A percentile compares a stretch with the other conserved stretches of the same genome.
Conservation (phyloP, 1,140 invertebrate species). For the Temnothorax nylanderi region DNA sequence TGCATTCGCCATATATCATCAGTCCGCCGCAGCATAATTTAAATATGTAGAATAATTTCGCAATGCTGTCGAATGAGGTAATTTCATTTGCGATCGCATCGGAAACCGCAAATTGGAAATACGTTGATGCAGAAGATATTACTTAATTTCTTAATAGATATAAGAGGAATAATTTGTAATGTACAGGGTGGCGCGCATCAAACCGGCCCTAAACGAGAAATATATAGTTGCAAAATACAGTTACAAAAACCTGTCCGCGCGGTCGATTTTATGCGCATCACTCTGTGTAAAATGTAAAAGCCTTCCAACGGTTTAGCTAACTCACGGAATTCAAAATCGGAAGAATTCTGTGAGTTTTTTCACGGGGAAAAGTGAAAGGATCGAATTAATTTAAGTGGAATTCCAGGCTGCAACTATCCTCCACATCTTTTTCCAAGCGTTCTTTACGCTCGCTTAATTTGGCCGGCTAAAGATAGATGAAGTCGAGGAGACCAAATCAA, state of each 20-base stretch:
- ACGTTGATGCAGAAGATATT: neutral
- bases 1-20: constrained; percentile 57
- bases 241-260: no score
- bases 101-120: constrained; percentile 23
- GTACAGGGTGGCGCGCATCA: no score
- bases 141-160: neutral
- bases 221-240: no score
- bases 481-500: constrained; percentile 60
- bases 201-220: no score
- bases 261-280: no score
- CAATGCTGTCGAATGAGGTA: constrained; percentile 34
- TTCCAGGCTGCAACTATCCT: constrained; percentile 66
- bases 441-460: constrained; percentile 61
- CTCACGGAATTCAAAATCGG: constrained; percentile 4
- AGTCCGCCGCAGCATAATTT: constrained; percentile 15
- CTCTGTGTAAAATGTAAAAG: neutral
- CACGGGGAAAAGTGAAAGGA: neutral
- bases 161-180: neutral
- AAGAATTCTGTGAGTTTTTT: constrained; percentile 17
- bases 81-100: constrained; percentile 3
- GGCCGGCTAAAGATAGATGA: constrained; percentile 62
- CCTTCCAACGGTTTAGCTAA: neutral
- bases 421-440: constrained; percentile 40
- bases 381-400: constrained; percentile 48
- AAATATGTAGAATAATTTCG: constrained; percentile 49